phyloP scores from a whole-genome alignment of 1,140 invertebrate genomes.

The Anoplolepis gracilipes region DNA sequence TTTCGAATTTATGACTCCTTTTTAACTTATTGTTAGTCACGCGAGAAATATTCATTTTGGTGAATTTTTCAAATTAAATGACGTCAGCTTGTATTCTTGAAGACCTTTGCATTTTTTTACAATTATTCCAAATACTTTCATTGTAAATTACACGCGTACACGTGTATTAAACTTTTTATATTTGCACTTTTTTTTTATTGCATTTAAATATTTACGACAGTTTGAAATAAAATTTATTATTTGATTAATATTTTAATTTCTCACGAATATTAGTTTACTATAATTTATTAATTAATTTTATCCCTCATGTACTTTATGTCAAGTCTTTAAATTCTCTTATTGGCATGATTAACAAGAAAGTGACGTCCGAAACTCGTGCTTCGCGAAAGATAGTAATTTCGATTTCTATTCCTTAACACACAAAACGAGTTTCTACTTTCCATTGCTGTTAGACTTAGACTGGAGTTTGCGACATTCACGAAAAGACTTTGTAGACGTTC shows the following conservation, averaged over 20 bases:
- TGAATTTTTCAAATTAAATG: constrained; percentile 10
- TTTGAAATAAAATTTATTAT: neutral
- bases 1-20: constrained; percentile 33
- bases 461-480: constrained; percentile 49
- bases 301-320: neutral
- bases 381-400: constrained; percentile 14
- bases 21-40: constrained; percentile 4
- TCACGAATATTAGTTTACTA: neutral
- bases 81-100: neutral
- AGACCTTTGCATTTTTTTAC: constrained; percentile 7
- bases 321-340: neutral
- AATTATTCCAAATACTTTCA: neutral
- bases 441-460: constrained; percentile 34
- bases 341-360: neutral
- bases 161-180: neutral
- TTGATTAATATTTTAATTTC: neutral
- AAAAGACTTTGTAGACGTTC: constrained; percentile 53
- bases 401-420: constrained; percentile 30
- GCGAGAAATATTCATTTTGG: neutral
- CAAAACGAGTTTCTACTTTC: constrained; percentile 42
- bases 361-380: neutral
- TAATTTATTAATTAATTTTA: neutral
- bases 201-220: neutral
- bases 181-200: constrained; percentile 1
- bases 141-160: neutral